Evolutionary conservation across 2,113 vertebrate species (phyloP).

Genomic region (Lethenteron camtschaticum): DNA sequence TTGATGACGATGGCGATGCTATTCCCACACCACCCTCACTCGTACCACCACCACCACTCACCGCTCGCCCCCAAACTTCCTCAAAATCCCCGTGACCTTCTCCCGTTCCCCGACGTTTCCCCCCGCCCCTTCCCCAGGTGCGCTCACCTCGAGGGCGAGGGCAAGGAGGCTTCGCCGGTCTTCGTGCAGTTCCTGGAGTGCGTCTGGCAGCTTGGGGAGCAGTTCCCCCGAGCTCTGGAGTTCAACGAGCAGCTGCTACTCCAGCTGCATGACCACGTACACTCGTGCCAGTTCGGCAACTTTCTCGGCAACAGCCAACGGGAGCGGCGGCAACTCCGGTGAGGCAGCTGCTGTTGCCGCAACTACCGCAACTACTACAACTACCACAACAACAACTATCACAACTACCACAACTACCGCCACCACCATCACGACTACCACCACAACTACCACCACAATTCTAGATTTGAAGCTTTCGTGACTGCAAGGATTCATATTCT

Average conservation of each 20-base stretch:
- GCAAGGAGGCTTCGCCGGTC: constrained; percentile 41
- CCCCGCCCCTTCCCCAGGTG: constrained; percentile 19
- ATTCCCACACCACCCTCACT: too few species aligned
- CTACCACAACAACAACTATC: neutral
- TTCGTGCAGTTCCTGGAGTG: constrained; percentile 50
- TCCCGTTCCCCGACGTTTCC: too few species aligned
- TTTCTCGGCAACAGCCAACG: constrained; percentile 48
- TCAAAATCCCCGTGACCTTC: too few species aligned
- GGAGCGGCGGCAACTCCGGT: constrained; percentile 34
- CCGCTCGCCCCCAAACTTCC: too few species aligned
- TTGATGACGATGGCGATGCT: too few species aligned
- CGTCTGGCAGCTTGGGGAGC: constrained; percentile 44
- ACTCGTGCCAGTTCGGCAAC: constrained; percentile 48
- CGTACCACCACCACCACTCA: too few species aligned
- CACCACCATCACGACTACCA: neutral
- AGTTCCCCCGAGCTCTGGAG: constrained; percentile 40
- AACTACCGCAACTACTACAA: neutral
- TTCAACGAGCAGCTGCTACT: constrained; percentile 37
- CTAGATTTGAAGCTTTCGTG: too few species aligned
- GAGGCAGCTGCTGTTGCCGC: constrained; percentile 10
- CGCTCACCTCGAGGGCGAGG: constrained; percentile 34
- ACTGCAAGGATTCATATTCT: too few species aligned
- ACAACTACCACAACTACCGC: neutral
- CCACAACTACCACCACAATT: neutral
- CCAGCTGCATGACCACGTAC: constrained; percentile 38